Evolutionary conservation across 2,888 invertebrate genomes (phyloP), one percentile per base, ranked within the genome.

Genomic region (Drosophila sordidula): DNA sequence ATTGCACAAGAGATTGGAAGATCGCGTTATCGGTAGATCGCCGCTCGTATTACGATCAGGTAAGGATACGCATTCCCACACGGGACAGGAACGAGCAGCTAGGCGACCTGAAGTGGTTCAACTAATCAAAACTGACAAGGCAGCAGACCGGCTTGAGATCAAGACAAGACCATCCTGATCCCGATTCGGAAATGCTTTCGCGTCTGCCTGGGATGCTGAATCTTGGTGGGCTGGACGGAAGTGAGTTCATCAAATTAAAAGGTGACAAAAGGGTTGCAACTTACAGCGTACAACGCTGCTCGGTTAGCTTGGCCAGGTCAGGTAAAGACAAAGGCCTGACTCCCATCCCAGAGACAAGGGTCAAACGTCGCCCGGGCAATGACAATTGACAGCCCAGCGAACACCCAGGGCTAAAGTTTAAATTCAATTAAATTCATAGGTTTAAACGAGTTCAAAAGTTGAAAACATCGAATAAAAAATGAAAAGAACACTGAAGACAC

Each of bases 51-150:
- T 85, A 71, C 78, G 66, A 49, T 49, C 72, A 82, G 81, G 80
- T 80, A 86, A 58, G 62, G 57, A 46, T 39, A 18, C 50, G 52
- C 61, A 87, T 85, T 85, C 85, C 69, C 85, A 85, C 64, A 85
- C 75, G 74, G 84, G 87, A 87, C 66, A 76, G 46, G 16, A 32
- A 14, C 34, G 11, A 54, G 18, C 25, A 50, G 18, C 54, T 16
- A 42, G 11, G 16, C 49, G 58, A 62, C 73, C 66, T 83, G 87
- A 78, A 82, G 82, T 86, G 87, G 78, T 82, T 86, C 85, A 82
- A 82, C 80, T 84, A 84, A 84, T 84, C 85, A 84, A 84, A 87
- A 76, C 75, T 84, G 87, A 87, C 84, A 84, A 82, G 85, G 84
- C 74, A 78, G 44, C 85, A 78, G 85, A 87, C 87, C 83, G 80